Evolutionary conservation across 2,888 invertebrate genomes (phyloP).

Genomic region (Sphaeridia pumilis): DNA sequence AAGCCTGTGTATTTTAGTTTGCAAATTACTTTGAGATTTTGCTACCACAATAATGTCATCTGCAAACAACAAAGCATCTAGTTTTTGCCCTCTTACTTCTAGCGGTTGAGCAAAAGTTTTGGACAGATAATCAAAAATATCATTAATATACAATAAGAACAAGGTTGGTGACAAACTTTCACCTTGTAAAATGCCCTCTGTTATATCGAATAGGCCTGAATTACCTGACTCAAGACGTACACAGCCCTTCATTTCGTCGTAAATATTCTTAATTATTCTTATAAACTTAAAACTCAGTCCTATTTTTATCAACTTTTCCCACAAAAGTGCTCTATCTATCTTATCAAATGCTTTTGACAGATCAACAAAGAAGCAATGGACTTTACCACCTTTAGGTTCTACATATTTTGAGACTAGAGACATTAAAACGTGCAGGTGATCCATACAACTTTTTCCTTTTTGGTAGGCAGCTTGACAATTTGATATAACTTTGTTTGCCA

Average conservation of each 20-base stretch:
- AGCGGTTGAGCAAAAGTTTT: neutral
- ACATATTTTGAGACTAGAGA: neutral
- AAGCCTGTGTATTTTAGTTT: slow-evolving; percentile 1
- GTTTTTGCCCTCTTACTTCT: neutral
- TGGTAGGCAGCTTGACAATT: slow-evolving; percentile 7
- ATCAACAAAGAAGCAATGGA: slow-evolving; percentile 7
- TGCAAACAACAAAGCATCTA: neutral
- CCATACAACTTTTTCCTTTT: neutral
- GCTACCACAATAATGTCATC: slow-evolving; percentile 3
- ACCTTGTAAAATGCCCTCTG: slow-evolving; percentile 5
- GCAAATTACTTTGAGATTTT: neutral
- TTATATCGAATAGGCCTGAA: slow-evolving; percentile 1
- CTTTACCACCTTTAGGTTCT: neutral
- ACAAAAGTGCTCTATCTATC: neutral
- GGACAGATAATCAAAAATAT: neutral
- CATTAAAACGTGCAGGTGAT: neutral
- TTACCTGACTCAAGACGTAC: neutral
- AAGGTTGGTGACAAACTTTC: neutral
- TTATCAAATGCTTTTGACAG: slow-evolving; percentile 5
- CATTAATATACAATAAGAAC: neutral
- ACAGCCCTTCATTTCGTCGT: neutral
- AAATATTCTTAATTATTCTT: neutral
- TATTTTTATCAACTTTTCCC: neutral
- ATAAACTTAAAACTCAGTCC: slow-evolving; percentile 2
- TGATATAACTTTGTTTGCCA: neutral